A percentile compares a stretch with the other conserved stretches of the same genome.
phyloP scores from a whole-genome alignment of 1,140 invertebrate genomes.

The Drosophila serrata region DNA sequence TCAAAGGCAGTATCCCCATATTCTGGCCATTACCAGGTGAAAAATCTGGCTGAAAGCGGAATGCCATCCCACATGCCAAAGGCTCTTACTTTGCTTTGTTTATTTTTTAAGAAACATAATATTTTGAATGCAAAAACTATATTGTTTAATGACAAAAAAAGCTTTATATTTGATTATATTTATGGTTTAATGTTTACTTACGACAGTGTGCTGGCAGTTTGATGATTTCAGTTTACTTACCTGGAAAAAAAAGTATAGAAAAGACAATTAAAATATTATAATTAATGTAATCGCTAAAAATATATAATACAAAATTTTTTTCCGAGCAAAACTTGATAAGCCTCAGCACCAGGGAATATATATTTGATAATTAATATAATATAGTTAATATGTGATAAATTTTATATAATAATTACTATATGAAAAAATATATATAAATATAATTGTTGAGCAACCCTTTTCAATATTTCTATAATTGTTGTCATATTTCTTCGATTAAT shows the following conservation, averaged over 20 bases:
- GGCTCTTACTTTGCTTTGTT: not conserved
- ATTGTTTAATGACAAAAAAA: not conserved
- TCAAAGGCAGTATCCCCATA: constrained; percentile 57
- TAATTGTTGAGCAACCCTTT: too few relatives aligned
- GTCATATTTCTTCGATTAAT: too few relatives aligned
- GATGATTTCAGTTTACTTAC: constrained; percentile 43
- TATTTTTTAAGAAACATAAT: constrained; percentile 6
- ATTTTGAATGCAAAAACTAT: not conserved
- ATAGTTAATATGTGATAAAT: too few relatives aligned
- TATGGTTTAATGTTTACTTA: too few relatives aligned
- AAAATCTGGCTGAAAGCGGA: constrained; percentile 37
- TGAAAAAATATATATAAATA: too few relatives aligned
- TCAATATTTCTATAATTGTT: not conserved
- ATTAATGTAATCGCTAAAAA: not conserved
- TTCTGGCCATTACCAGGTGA: constrained; percentile 20
- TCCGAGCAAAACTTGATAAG: not conserved
- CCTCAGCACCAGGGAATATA: not conserved
- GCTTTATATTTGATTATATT: too few relatives aligned
- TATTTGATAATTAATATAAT: too few relatives aligned
- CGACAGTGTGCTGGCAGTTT: not conserved
- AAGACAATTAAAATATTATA: constrained; percentile 26
- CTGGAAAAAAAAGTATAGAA: constrained; percentile 40
- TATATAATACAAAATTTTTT: too few relatives aligned
- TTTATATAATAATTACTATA: too few relatives aligned
- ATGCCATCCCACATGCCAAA: constrained; percentile 30